Evolutionary conservation across 2,888 invertebrate species (phyloP).

Genomic region (Sericinus montela): DNA sequence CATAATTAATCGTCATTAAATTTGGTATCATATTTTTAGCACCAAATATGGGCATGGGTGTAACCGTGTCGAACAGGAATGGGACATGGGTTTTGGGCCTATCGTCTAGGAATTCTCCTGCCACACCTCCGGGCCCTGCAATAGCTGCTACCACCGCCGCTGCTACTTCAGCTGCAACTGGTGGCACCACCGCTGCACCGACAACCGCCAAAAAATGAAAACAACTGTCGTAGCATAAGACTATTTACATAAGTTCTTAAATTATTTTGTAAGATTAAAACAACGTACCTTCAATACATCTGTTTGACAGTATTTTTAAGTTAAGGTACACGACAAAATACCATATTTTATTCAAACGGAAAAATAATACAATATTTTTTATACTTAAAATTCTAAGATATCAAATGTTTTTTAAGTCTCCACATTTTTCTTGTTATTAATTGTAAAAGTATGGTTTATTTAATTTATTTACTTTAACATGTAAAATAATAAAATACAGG

Average conservation of each 20-base stretch:
- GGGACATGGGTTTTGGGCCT: constrained; percentile 29
- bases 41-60: constrained; percentile 35
- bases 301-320: too few species aligned
- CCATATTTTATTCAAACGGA: too few species aligned
- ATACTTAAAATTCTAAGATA: too few species aligned
- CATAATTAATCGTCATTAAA: too few species aligned
- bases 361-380: too few species aligned
- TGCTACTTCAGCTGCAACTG: constrained; percentile 14
- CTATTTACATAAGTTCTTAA: background rate
- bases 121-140: constrained; percentile 22
- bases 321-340: too few species aligned
- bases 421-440: too few species aligned
- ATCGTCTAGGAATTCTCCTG: constrained; percentile 22
- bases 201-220: constrained; percentile 21
- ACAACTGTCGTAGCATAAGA: background rate
- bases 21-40: constrained; percentile 28
- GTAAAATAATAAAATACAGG: too few species aligned
- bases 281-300: background rate
- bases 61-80: constrained; percentile 30
- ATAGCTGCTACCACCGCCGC: constrained; percentile 26
- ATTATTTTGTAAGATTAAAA: background rate
- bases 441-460: too few species aligned
- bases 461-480: too few species aligned
- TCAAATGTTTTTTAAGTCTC: too few species aligned
- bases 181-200: constrained; percentile 24